Percentiles rank a stretch among this genome's conserved stretches.
Conservation (phyloP, 2,797 vertebrate species). For the Steatocranus sp. region DNA sequence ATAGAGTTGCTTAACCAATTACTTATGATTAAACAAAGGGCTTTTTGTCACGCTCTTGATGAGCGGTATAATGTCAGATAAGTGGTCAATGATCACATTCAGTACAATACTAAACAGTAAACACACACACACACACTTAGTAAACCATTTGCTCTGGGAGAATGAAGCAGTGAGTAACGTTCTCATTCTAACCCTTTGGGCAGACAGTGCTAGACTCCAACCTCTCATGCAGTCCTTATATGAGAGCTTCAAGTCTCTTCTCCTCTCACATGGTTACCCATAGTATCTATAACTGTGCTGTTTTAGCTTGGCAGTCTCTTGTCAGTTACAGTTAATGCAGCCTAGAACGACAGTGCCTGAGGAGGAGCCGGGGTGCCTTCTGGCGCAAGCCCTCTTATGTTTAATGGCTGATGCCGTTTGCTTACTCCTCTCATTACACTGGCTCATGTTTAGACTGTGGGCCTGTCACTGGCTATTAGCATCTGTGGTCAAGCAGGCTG, state of each 20-base stretch:
- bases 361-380: constrained; percentile 51
- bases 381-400: constrained; percentile 56
- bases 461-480: constrained; percentile 63
- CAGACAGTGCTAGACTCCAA: not conserved
- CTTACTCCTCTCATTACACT: constrained; percentile 68
- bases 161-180: not conserved
- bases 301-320: constrained; percentile 38
- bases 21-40: not conserved
- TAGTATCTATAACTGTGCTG: constrained; percentile 36
- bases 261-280: constrained; percentile 11
- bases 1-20: not conserved
- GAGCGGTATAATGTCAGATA: not conserved
- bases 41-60: not conserved
- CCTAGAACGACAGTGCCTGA: constrained; percentile 25
- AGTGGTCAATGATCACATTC: not conserved
- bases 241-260: not conserved
- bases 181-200: not conserved
- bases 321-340: constrained; percentile 60
- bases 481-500: constrained; percentile 56
- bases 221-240: not conserved
- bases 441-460: constrained; percentile 59
- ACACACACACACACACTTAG: not conserved
- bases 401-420: constrained; percentile 66
- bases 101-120: not conserved
- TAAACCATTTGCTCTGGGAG: not conserved